Conservation (phyloP, 2,797 vertebrate genomes). For the Peromyscus attwateri region DNA sequence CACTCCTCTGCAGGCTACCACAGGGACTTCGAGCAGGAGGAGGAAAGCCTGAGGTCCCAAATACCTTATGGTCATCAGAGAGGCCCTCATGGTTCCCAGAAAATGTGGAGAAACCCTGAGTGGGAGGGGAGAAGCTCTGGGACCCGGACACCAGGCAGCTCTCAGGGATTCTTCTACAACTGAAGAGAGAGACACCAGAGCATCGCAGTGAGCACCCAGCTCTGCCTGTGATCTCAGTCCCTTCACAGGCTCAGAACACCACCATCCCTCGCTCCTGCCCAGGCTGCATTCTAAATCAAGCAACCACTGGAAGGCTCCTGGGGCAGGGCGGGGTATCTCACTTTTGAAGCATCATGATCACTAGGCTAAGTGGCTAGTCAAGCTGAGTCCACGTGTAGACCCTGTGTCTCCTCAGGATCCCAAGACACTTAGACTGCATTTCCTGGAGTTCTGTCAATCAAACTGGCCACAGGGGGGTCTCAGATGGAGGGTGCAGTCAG, state of each 20-base stretch:
- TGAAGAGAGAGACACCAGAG: neutral
- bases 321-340: rapidly evolving
- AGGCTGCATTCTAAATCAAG: neutral
- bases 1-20: neutral
- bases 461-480: neutral
- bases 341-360: rapidly evolving
- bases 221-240: neutral
- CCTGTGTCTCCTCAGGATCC: neutral
- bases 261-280: neutral
- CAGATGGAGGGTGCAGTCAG: neutral
- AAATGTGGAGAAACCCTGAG: neutral
- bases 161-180: neutral
- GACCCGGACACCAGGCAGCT: neutral
- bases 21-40: neutral
- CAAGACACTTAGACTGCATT: neutral
- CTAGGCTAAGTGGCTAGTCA: neutral
- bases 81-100: neutral
- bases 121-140: neutral
- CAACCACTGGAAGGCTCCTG: neutral
- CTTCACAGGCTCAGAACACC: neutral
- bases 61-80: neutral
- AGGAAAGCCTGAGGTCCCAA: too few relatives aligned
- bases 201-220: too few relatives aligned
- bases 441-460: neutral
- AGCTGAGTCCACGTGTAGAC: neutral